These are phyloP conservation scores for Cephonodes hylas DNA, from an alignment of 2,888 invertebrate genomes.

Conservation along the genomic window DNA sequence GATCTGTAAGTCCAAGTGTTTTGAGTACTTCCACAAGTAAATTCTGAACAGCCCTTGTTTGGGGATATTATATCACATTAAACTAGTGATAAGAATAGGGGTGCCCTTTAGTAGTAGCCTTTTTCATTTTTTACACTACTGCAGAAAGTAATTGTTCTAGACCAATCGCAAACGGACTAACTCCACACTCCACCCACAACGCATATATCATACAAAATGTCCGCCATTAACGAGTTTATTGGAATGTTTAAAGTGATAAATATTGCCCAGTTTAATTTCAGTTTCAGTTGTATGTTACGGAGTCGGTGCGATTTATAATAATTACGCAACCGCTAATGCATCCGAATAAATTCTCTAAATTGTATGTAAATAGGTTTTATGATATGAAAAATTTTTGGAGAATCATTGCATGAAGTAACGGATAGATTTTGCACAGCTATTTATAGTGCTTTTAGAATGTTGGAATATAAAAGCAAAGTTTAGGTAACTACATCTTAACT, in stretches of 20 bases:
- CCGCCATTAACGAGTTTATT: slow-evolving; percentile 6
- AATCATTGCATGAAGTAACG: not conserved
- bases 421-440: too few relatives aligned
- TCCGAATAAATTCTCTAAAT: slow-evolving; percentile 33
- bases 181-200: not conserved
- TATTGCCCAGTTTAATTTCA: slow-evolving; percentile 15
- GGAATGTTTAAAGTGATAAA: slow-evolving; percentile 10
- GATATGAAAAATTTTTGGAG: not conserved
- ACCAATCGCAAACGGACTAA: not conserved
- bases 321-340: slow-evolving; percentile 34
- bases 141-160: too few relatives aligned
- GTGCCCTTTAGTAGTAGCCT: too few relatives aligned
- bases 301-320: slow-evolving; percentile 35
- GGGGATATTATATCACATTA: too few relatives aligned
- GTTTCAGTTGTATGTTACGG: slow-evolving; percentile 16
- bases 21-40: too few relatives aligned
- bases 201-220: slow-evolving; percentile 7
- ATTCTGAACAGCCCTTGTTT: too few relatives aligned
- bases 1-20: too few relatives aligned
- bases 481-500: too few relatives aligned
- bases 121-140: too few relatives aligned
- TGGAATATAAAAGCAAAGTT: too few relatives aligned
- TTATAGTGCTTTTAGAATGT: too few relatives aligned
- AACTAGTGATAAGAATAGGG: too few relatives aligned
- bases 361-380: slow-evolving; percentile 11